phyloP scores from a whole-genome alignment of 1,140 invertebrate species.

The Aricia agestis region DNA sequence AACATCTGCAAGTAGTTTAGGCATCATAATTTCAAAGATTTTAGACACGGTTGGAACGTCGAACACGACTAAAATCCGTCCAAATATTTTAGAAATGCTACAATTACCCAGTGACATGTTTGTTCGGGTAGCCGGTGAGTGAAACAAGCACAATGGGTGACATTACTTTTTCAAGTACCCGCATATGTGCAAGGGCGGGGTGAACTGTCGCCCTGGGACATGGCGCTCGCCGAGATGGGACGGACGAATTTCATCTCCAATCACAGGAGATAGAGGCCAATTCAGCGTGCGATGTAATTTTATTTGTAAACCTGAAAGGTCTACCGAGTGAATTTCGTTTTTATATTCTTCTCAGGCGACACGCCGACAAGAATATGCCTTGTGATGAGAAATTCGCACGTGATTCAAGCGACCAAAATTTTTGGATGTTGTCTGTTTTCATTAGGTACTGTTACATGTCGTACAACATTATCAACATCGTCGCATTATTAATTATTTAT shows the following conservation, averaged over 20 bases:
- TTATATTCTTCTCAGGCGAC: background rate
- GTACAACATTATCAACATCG: background rate
- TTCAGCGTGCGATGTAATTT: background rate
- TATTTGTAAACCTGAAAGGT: background rate
- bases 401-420: background rate
- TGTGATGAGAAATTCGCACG: background rate
- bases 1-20: no score
- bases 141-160: slow-evolving; percentile 19
- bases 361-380: background rate
- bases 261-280: background rate
- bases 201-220: slow-evolving; percentile 7
- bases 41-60: no score
- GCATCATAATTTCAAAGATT: no score
- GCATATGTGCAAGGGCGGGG: slow-evolving; percentile 15
- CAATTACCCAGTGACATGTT: slow-evolving; percentile 11
- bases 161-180: slow-evolving; percentile 15
- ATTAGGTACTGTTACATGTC: background rate
- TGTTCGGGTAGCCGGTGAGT: background rate
- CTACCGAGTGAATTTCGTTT: background rate
- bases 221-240: background rate
- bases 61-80: no score
- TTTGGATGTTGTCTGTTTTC: background rate
- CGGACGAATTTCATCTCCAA: background rate
- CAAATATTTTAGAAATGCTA: background rate
- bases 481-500: background rate